phyloP scores from a whole-genome alignment of 2,797 vertebrate species.

The Clamator glandarius region DNA sequence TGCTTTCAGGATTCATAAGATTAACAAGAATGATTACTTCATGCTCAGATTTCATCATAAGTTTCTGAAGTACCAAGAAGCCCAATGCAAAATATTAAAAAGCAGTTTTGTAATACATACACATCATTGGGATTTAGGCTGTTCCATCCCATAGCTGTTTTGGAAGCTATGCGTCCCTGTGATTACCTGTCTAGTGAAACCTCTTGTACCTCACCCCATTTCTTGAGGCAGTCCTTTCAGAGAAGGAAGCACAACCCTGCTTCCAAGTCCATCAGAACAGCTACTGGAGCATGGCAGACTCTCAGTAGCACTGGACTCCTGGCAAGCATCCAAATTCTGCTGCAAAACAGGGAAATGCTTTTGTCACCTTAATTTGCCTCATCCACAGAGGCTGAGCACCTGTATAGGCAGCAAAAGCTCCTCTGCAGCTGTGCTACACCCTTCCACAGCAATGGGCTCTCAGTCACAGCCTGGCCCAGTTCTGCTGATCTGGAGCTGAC shows the following conservation, averaged over 20 bases:
- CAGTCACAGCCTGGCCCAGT: neutral
- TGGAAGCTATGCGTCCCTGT: neutral
- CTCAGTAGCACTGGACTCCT: neutral
- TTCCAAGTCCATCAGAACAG: neutral
- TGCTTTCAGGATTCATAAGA: neutral
- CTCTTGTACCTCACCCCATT: neutral
- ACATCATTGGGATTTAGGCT: neutral
- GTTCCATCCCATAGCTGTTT: neutral
- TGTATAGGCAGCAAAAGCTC: neutral
- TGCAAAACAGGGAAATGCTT: neutral
- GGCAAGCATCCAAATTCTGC: neutral
- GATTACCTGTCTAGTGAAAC: neutral
- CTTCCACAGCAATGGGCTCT: neutral
- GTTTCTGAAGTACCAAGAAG: neutral
- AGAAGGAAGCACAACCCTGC: neutral
- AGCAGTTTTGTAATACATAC: neutral
- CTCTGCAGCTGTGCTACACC: neutral
- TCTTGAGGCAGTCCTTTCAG: neutral
- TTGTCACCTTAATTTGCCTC: neutral
- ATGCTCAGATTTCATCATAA: neutral
- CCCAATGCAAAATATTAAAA: constrained; percentile 5
- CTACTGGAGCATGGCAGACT: neutral
- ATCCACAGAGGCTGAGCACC: neutral
- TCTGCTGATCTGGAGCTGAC: neutral
- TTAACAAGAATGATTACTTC: neutral